These are phyloP conservation scores for Ophraella communa DNA, from an alignment of 2,888 invertebrate species.

Conservation along the genomic window DNA sequence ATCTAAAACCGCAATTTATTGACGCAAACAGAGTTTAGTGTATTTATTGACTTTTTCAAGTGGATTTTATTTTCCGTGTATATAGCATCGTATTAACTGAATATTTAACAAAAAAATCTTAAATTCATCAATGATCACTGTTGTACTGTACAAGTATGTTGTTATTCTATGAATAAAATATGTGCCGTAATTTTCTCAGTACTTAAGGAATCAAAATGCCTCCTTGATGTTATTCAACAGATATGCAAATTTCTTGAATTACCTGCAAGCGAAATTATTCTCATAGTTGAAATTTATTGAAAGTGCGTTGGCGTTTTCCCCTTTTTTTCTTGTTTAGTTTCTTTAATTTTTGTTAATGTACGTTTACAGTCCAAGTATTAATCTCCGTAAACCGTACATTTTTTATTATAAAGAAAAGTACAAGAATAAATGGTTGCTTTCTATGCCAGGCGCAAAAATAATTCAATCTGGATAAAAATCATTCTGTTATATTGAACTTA, in stretches of 20 bases:
- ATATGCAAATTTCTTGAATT: slow-evolving; percentile 13
- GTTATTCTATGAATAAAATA: slow-evolving; percentile 19
- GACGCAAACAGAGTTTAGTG: too few species aligned
- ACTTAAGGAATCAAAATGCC: slow-evolving; percentile 8
- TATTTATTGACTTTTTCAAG: too few species aligned
- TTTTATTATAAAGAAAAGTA: too few species aligned
- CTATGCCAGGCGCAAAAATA: background rate
- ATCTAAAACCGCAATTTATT: too few species aligned
- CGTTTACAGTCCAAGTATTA: too few species aligned
- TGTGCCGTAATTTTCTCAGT: slow-evolving; percentile 15
- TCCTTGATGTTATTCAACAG: slow-evolving; percentile 13
- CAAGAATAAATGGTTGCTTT: slow-evolving; percentile 5
- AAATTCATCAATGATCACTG: slow-evolving; percentile 15
- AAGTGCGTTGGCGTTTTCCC: slow-evolving; percentile 8
- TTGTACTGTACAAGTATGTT: background rate
- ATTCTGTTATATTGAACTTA: slow-evolving; percentile 63
- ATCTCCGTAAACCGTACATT: too few species aligned
- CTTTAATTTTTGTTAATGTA: background rate
- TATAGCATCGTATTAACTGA: background rate
- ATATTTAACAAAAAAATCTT: slow-evolving; percentile 5
- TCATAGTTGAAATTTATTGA: background rate
- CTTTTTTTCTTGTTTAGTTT: background rate
- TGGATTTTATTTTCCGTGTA: background rate
- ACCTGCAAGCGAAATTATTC: slow-evolving; percentile 5
- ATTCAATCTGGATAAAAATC: too few species aligned